Evolutionary conservation across 2,888 invertebrate species (phyloP), one percentile per base, ranked within the genome.

Genomic region (Gymnoscelis rufifasciata): DNA sequence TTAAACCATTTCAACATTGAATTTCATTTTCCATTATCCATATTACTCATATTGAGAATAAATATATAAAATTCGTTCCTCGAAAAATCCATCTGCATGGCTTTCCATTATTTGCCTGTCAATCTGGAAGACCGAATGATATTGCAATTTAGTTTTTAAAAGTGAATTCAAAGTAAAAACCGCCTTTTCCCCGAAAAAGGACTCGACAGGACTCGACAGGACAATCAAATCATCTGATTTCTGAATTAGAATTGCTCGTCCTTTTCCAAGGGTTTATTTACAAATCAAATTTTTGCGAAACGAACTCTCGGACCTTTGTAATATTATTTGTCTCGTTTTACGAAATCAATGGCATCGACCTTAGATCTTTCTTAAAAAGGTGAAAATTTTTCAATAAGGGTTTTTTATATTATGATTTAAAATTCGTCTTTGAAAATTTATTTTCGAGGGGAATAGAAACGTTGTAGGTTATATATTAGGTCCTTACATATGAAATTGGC

Each of bases 191-290:
- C 14, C 13, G 3, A 14, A 31, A 5, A 30, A 30, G 30, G 38
- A 31, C 45, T 26, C 27, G 31, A 43, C 45, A 27, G 35, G 29
- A 36, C 51, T 40, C 51, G 47, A 47, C 51, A 55, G 46, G 51
- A 64, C 64, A 76, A 78, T 77, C 66, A 66, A 71, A 76, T 74
- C 68, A 75, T 59, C 64, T 64, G 68, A 69, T 68, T 74, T 60
- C 54, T 53, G 53, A 72, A 72, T 75, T 70, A 71, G 61, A 66
- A 57, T 47, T 46, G 51, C 53, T 64, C 65, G 60, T 58, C 62
- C 60, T 62, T 59, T 40, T 54, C 50, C 51, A 54, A 64, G 51
- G 59, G 66, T 56, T 68, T 74, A 74, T 75, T 72, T 75, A 65
- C 66, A 73, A 74, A 73, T 71, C 70, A 71, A 69, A 68, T 77